Percentiles rank a stretch among this genome's conserved stretches.
Evolutionary conservation across 1,140 invertebrate genomes (phyloP).

Genomic region (Calliopsis andreniformis): DNA sequence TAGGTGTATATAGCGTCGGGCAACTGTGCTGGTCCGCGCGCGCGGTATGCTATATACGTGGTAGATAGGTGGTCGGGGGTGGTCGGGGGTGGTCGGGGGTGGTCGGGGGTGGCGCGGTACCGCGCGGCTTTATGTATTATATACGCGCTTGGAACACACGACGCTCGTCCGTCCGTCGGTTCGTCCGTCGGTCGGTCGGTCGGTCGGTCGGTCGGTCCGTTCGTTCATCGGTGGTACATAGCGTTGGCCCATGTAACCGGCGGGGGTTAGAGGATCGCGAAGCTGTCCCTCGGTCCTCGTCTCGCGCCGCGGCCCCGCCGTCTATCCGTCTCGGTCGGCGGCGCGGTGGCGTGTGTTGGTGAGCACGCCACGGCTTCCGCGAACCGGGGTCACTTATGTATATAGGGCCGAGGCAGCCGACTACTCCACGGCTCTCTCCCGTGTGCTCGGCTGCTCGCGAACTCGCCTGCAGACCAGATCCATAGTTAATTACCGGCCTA

Average conservation of each 20-base stretch:
- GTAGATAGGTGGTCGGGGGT: not conserved
- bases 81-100: conserved; percentile 20
- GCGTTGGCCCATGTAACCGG: conserved; percentile 62
- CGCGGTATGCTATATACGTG: conserved; percentile 52
- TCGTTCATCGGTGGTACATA: conserved; percentile 27
- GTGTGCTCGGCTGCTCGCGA: conserved; percentile 71
- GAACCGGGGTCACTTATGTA: conserved; percentile 77
- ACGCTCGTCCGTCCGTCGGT: conserved; percentile 49
- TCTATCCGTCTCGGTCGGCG: conserved; percentile 30
- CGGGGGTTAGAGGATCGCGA: conserved; percentile 62
- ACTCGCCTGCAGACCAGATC: conserved; percentile 78
- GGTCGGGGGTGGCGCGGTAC: conserved; percentile 23
- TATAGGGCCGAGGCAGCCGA: conserved; percentile 60
- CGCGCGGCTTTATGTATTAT: conserved; percentile 53
- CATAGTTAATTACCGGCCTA: conserved; percentile 82
- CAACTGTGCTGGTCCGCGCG: conserved; percentile 38
- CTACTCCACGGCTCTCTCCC: conserved; percentile 53
- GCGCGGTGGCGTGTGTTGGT: conserved; percentile 50
- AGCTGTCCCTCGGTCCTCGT: conserved; percentile 33
- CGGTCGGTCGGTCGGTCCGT: conserved; percentile 24
- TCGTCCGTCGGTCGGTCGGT: conserved; percentile 30
- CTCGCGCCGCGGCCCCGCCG: not conserved
- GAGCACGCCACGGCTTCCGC: conserved; percentile 68
- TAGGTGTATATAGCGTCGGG: conserved; percentile 36
- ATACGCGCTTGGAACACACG: conserved; percentile 48